phyloP scores from a whole-genome alignment of 2,113 vertebrate genomes.

The Polypterus bichir region DNA sequence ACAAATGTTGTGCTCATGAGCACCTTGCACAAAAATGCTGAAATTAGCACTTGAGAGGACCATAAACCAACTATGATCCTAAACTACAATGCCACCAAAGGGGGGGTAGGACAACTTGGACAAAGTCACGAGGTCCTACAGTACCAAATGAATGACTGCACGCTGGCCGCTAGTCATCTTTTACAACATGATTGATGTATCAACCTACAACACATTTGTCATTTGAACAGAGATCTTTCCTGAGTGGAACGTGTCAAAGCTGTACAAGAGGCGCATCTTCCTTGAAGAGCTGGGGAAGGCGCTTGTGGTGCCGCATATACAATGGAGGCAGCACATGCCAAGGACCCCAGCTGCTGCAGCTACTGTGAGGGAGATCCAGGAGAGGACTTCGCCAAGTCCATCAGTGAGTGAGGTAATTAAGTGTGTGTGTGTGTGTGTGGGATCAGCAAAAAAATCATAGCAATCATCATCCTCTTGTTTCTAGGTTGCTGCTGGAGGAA shows the following conservation, averaged over 20 bases:
- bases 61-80: constrained; percentile 14
- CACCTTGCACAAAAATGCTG: constrained; percentile 15
- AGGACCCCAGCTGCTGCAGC: too few species aligned
- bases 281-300: not conserved
- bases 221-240: not conserved
- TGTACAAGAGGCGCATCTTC: not conserved
- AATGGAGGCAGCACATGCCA: too few species aligned
- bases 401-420: too few species aligned
- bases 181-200: not conserved
- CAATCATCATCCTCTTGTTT: not conserved
- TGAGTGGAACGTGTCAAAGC: not conserved
- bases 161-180: not conserved
- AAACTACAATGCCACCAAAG: constrained; percentile 20
- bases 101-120: constrained; percentile 15
- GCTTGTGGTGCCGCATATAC: too few species aligned
- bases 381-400: too few species aligned
- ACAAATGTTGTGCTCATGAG: constrained; percentile 20
- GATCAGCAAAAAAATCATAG: not conserved
- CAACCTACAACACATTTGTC: constrained; percentile 1
- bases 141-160: not conserved
- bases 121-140: not conserved
- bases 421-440: constrained; percentile 1
- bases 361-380: too few species aligned
- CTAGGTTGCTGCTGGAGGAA: not conserved
- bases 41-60: constrained; percentile 13